phyloP scores from a whole-genome alignment of 2,113 vertebrate genomes.

The Psilopsiagon aymara region DNA sequence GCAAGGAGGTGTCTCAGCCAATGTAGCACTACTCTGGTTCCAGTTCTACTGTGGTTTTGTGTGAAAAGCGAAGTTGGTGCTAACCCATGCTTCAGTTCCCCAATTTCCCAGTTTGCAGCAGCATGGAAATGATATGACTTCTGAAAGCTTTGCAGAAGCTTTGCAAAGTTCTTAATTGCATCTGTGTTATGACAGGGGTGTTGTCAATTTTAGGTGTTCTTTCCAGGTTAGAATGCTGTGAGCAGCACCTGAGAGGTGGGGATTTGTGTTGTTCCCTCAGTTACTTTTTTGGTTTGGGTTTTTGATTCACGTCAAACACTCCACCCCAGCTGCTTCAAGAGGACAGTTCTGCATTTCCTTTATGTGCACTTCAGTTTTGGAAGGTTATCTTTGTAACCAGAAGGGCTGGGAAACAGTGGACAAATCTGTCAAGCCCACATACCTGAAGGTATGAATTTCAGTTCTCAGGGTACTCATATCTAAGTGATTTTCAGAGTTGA shows the following conservation, averaged over 20 bases:
- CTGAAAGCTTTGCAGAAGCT: slow-evolving; percentile 1
- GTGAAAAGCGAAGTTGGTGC: not conserved
- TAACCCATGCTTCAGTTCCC: not conserved
- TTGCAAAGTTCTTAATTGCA: not conserved
- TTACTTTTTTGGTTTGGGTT: not conserved
- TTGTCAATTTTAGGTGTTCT: not conserved
- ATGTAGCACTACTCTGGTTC: not conserved
- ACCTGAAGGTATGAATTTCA: not conserved
- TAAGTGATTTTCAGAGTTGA: not conserved
- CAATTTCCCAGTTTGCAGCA: not conserved
- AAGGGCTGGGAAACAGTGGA: not conserved
- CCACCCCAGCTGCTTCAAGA: not conserved
- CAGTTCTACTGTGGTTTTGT: not conserved
- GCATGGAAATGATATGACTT: not conserved
- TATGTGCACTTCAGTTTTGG: not conserved
- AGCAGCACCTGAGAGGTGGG: not conserved
- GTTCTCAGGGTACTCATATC: not conserved
- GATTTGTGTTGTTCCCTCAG: not conserved
- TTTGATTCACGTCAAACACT: slow-evolving; percentile 32
- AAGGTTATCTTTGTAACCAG: not conserved
- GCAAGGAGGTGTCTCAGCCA: not conserved
- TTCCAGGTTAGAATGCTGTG: not conserved
- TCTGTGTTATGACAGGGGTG: not conserved
- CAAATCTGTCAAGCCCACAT: not conserved
- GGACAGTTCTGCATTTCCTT: not conserved